Base-by-base conservation (phyloP, 2,113 vertebrate genomes). In the Dipodomys ordii region DNA sequence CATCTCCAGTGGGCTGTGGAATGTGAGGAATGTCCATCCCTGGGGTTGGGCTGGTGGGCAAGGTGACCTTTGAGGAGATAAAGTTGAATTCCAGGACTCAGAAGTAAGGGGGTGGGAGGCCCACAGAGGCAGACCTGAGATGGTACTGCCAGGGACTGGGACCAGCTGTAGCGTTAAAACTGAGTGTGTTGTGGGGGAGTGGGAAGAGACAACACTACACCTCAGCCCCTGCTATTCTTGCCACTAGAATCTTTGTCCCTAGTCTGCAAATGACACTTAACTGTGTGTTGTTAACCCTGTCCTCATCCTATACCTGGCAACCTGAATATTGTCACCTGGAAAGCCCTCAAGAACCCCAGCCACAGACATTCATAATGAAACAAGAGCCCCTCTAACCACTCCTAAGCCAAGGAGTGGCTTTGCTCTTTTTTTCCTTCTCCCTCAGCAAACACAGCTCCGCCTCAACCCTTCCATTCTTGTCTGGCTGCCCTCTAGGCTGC, bases 61-160 rank as follows among this genome's bases (percentile, higher is more conserved):
- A 95, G 82, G 96, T 96, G 97, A 97, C 97, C 96, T 97, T 35
- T 87, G 81, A 67, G 86, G 88, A 97, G 96, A 96, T 97, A 97
- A 96, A 95, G 87, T 82, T 35, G 22, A 91, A 97, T 97, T 97
- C 97, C 94, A 90, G 35, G 1, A n/a, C 67, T 77, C 32, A n/a
- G 64, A 90, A 93, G 28, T 49, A 35, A 78, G 57, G 69, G n/a
- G 85, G 32, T 53, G 5, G 53, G 80, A 83, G 86, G 69, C 84
- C 10, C 22, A 57, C 93, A 67, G 92, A 91, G 80, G 68, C 35
- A 83, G 80, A 68, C 57, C 74, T 35, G 23, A 73, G 68, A 49
- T 96, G 96, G 93, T 96, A 89, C 94, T 49, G 35, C 94, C 94
- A 90, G 95, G 91, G 88, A 89, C 83, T 0, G 0, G 22, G 88